Conservation (phyloP, 2,797 vertebrate species). For the Acanthornis magna region DNA sequence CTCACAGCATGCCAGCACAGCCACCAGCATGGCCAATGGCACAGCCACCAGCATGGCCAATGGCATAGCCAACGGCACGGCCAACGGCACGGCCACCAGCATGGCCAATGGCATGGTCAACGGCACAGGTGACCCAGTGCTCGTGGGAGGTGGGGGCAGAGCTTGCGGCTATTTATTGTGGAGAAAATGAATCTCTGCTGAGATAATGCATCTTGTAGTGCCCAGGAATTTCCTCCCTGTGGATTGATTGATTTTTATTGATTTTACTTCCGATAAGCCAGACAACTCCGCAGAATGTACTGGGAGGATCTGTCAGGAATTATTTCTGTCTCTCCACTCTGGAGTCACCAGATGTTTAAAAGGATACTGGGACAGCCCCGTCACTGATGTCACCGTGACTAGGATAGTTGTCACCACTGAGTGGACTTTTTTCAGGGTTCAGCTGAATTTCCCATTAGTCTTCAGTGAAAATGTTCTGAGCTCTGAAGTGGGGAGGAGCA, state of each 20-base stretch:
- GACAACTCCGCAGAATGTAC: rapidly evolving
- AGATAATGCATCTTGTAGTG: not conserved
- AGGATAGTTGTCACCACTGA: not conserved
- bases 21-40: conserved; percentile 65
- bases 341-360: not conserved
- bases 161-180: rapidly evolving
- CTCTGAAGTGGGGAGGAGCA: not conserved
- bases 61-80: not conserved
- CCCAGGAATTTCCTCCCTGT: not conserved
- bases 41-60: not conserved
- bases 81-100: not conserved
- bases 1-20: not conserved
- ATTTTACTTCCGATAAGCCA: not conserved
- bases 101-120: not conserved
- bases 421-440: not conserved
- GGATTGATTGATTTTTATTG: not conserved
- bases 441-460: not conserved
- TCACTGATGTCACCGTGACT: not conserved
- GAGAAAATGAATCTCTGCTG: not conserved
- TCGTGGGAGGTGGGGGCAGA: rapidly evolving
- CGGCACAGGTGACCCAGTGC: conserved; percentile 64
- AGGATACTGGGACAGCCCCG: not conserved
- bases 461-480: not conserved
- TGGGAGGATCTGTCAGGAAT: not conserved
- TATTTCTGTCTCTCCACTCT: not conserved